Conservation (phyloP, 2,888 invertebrate species). For the Nysson spinosus region DNA sequence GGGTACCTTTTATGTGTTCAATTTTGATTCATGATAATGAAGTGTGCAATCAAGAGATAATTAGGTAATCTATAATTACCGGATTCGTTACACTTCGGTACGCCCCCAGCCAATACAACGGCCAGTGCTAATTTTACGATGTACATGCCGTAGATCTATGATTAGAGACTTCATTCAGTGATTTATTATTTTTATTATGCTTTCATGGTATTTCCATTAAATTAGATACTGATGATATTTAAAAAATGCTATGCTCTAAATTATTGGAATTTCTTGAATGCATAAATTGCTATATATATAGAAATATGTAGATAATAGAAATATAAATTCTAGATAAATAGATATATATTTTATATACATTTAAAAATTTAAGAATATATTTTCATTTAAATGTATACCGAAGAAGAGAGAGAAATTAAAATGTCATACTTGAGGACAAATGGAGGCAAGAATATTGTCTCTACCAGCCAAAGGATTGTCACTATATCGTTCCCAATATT, state of each 20-base stretch:
- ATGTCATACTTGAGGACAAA: conserved; percentile 87
- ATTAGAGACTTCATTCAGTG: no score
- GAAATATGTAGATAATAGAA: no score
- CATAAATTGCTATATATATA: no score
- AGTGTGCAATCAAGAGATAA: not conserved
- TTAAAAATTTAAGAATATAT: not conserved
- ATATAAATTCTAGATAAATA: no score
- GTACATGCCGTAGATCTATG: conserved; percentile 91
- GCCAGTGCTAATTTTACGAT: conserved; percentile 91
- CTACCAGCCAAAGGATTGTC: conserved; percentile 84
- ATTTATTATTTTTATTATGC: no score
- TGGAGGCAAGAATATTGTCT: conserved; percentile 87
- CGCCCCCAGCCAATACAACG: conserved; percentile 82
- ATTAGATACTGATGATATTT: no score
- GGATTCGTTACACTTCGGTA: conserved; percentile 76
- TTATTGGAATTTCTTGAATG: no score
- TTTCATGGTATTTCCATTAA: no score
- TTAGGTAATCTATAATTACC: conserved; percentile 69
- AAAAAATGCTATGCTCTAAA: no score
- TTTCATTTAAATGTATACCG: no score
- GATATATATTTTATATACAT: not conserved
- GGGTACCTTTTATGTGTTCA: conserved; percentile 74
- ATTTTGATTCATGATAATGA: not conserved
- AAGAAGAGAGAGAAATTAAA: conserved; percentile 16
- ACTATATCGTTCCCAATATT: conserved; percentile 85